phyloP scores from a whole-genome alignment of 2,888 invertebrate species.

The Stegophylla sp. region DNA sequence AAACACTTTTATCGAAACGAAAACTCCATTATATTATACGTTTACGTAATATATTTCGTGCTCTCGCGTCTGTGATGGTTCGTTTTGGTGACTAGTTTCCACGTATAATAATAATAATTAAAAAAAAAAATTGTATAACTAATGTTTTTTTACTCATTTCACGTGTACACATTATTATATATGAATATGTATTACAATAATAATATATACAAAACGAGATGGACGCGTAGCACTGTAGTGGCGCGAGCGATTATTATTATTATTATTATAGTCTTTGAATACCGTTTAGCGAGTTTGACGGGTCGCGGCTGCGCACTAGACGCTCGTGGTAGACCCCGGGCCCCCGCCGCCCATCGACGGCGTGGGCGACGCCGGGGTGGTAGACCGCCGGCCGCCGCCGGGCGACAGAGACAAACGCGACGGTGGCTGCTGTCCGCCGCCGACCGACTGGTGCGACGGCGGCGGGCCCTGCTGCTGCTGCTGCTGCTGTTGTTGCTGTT shows the following conservation, averaged over 20 bases:
- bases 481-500: conserved; percentile 44
- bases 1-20: neutral
- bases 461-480: conserved; percentile 45
- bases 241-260: neutral
- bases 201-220: conserved; percentile 1
- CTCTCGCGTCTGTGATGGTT: no score
- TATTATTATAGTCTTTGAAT: neutral
- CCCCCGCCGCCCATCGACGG: conserved; percentile 57
- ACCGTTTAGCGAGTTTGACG: neutral
- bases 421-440: conserved; percentile 46
- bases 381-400: conserved; percentile 58
- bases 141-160: no score
- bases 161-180: neutral
- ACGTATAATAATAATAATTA: conserved; percentile 28
- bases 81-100: conserved; percentile 50
- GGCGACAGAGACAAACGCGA: conserved; percentile 60
- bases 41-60: no score
- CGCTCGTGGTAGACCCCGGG: conserved; percentile 58
- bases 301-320: conserved; percentile 3
- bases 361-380: conserved; percentile 57
- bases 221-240: conserved; percentile 7
- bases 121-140: no score
- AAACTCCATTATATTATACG: neutral
- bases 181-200: conserved; percentile 8
- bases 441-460: conserved; percentile 33